Conservation (phyloP, 2,888 invertebrate species). For the Blastobasis lacticolella region DNA sequence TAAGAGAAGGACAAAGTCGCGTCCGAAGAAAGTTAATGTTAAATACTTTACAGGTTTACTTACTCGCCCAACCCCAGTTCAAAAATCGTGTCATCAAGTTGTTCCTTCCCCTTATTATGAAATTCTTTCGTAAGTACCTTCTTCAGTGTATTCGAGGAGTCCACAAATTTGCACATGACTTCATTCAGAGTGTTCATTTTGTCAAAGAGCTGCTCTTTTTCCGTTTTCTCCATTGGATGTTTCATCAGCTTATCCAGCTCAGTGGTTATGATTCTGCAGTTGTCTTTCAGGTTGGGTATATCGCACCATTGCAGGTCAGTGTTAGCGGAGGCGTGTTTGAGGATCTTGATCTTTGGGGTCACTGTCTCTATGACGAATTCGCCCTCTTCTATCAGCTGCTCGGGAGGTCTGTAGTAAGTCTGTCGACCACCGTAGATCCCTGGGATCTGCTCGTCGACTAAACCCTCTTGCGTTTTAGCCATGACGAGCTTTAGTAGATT, state of each 20-base stretch:
- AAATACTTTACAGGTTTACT: conserved; percentile 21
- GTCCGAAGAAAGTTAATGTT: too few relatives aligned
- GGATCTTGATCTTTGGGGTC: conserved; percentile 47
- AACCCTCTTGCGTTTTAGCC: conserved; percentile 55
- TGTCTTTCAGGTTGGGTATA: conserved; percentile 35
- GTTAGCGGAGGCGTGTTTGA: conserved; percentile 47
- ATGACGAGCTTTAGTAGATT: conserved; percentile 54
- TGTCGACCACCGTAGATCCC: conserved; percentile 29
- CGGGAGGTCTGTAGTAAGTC: conserved; percentile 43
- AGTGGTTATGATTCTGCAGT: conserved; percentile 32
- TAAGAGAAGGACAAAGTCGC: too few relatives aligned
- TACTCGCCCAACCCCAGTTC: conserved; percentile 50
- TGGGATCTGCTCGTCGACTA: conserved; percentile 22
- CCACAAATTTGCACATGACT: conserved; percentile 58
- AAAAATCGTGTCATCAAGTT: conserved; percentile 33
- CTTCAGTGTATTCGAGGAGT: conserved; percentile 54
- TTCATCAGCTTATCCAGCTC: conserved; percentile 43
- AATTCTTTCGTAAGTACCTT: conserved; percentile 46
- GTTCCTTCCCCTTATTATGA: conserved; percentile 27
- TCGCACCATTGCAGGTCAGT: conserved; percentile 44
- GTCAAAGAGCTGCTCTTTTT: conserved; percentile 34
- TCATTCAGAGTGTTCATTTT: conserved; percentile 57
- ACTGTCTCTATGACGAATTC: conserved; percentile 56
- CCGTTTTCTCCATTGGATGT: conserved; percentile 22
- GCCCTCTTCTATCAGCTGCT: conserved; percentile 44